Evolutionary conservation across 2,797 vertebrate genomes (phyloP), one percentile per base, ranked within the genome.

Genomic region (Choloepus didactylus): DNA sequence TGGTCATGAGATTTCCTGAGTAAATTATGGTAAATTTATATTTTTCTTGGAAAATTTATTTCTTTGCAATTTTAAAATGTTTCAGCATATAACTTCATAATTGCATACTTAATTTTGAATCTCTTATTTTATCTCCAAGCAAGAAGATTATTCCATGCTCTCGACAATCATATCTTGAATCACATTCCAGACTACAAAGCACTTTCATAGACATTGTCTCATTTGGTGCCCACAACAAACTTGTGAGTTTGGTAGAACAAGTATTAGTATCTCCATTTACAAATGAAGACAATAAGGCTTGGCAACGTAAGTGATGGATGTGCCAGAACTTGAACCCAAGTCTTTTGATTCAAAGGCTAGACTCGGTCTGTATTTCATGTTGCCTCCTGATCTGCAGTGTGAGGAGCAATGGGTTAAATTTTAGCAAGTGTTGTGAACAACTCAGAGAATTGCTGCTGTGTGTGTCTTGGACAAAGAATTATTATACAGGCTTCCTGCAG

Each of bases 381-480:
- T 70, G 56, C 54, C 59, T 96, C 73, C 70, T 87, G 51, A 80
- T 91, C 80, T 93, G 29, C 27, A 46, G 79, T 56, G 79, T 56
- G 59, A 94, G 59, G 49, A 96, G 81, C 85, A 95, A 94, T 9
- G 96, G 31, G 96, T 97, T 97, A 97, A 96, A 60, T 94, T 96
- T 90, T 95, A 93, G 38, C 95, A 96, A 95, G 75, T 49, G 41
- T 67, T 88, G 87, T 94, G 91, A 94, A 79, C 89, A 96, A 97
- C 91, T 96, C 82, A 97, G 91, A 97, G 96, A 98, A 97, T 95
- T 0, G 9, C 93, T 90, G 89, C 95, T 97, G 96, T 98, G 95
- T 98, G 87, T 97, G 93, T 60, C 77, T 93, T 80, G 79, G 89
- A 98, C 97, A 98, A 98, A 98, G 97, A 96, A 97, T 97, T 97